These are phyloP conservation scores for Moxostoma hubbsi DNA, from an alignment of 2,797 vertebrate genomes.

Conservation along the genomic window DNA sequence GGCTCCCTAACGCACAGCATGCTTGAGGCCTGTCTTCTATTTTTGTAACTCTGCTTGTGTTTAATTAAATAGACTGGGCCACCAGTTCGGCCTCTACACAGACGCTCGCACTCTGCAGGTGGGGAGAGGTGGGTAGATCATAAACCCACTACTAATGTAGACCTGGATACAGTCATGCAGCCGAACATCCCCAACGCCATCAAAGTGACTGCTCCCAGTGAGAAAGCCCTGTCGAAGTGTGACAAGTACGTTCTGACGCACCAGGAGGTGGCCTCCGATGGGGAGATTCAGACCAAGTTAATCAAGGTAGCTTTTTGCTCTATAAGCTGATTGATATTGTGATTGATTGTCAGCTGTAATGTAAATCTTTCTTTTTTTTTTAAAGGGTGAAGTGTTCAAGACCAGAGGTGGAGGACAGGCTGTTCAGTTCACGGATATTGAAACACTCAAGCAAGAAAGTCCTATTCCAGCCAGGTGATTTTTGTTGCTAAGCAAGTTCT, in stretches of 20 bases:
- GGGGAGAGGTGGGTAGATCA: conserved; percentile 95
- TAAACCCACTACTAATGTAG: conserved; percentile 85
- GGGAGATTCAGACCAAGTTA: conserved; percentile 92
- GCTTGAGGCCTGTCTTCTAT: background rate
- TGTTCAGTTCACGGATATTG: conserved; percentile 94
- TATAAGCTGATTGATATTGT: background rate
- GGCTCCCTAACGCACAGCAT: conserved; percentile 29
- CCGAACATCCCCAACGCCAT: conserved; percentile 88
- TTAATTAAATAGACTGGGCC: conserved; percentile 79
- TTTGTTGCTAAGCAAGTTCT: background rate
- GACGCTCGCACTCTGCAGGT: conserved; percentile 89
- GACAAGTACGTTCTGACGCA: conserved; percentile 96
- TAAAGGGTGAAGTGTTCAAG: conserved; percentile 90
- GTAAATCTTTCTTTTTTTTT: background rate
- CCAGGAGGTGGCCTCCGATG: conserved; percentile 94
- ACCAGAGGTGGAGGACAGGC: conserved; percentile 92
- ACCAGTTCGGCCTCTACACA: conserved; percentile 79
- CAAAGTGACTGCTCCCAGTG: conserved; percentile 85
- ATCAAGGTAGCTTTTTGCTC: conserved; percentile 83
- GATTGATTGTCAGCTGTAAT: background rate
- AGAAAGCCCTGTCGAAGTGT: conserved; percentile 91
- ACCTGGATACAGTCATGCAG: conserved; percentile 92
- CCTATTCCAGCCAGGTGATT: conserved; percentile 73
- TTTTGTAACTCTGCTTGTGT: conserved; percentile 55
- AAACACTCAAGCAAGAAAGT: conserved; percentile 90